Base-by-base conservation (phyloP, 2,888 invertebrate genomes). In the Pristionchus arcanus region DNA sequence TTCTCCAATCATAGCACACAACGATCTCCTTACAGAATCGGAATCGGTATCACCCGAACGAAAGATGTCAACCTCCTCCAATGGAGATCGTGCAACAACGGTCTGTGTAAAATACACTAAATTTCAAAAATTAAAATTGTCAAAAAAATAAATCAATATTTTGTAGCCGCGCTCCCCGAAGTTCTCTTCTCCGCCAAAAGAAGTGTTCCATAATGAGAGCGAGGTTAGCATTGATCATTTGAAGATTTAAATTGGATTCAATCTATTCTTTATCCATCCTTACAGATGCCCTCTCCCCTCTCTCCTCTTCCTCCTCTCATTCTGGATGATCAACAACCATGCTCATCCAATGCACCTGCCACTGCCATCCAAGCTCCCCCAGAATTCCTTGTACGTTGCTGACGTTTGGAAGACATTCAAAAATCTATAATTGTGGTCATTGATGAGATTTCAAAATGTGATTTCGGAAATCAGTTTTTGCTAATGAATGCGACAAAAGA, bases 261-360 rank as follows among this genome's bases (percentile, higher is more conserved):
- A 9, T 31, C 68, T 16, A 37, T 42, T 77, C 0, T 42, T 42
- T 21, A 37, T 37, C 15, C n/a, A 15, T n/a, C 16, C 49, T 81
- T 11, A 25, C 28, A 81, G 81, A 49, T 81, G 49, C 49, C 81
- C 2, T 53, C 49, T 13, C 81, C 81, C 49, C 42, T 81, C 11
- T 81, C 81, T 2, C 81, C 81, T 28, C 81, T 81, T 53, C 81
- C 81, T 81, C 81, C 81, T 28, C 42, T 81, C 49, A 42, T 49
- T n/a, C 13, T 81, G 49, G 81, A 81, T 42, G 81, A 81, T 25
- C 81, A 81, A 42, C 49, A 49, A 42, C 53, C 81, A 11, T 81
- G 81, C 81, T 81, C 81, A 15, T 81, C 81, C 81, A 42, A 11
- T 81, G 81, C 81, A 81, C 81, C 81, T 53, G 28, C 49, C 49